Evolutionary conservation across 2,113 vertebrate species (phyloP).

Genomic region (Neogobius melanostomus): DNA sequence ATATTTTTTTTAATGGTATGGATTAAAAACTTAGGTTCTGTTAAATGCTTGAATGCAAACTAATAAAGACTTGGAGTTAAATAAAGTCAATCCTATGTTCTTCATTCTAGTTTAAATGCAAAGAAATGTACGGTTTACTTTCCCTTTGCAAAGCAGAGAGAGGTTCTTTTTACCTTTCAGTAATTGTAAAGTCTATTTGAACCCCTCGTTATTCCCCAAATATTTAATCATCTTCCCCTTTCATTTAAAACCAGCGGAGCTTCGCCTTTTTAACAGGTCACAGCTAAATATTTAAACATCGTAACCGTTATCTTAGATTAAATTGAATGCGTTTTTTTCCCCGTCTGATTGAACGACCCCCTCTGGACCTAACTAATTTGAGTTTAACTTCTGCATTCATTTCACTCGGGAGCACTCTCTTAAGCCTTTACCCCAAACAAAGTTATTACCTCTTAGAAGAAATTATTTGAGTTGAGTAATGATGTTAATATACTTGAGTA

Average conservation of each 20-base stretch:
- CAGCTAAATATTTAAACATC: constrained; percentile 1
- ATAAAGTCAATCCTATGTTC: no score
- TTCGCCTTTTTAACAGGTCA: not conserved
- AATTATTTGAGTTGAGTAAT: constrained; percentile 37
- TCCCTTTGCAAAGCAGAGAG: not conserved
- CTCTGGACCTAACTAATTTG: constrained; percentile 12
- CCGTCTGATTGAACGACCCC: constrained; percentile 16
- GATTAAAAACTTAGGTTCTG: no score
- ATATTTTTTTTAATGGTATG: no score
- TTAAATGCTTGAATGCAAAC: no score
- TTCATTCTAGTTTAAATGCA: not conserved
- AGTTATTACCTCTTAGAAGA: constrained; percentile 21
- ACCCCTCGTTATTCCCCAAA: not conserved
- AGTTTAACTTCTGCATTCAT: constrained; percentile 23
- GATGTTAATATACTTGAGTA: constrained; percentile 21
- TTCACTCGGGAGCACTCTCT: constrained; percentile 16
- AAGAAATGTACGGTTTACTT: not conserved
- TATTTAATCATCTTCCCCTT: not conserved
- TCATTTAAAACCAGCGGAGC: not conserved
- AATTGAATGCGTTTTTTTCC: constrained; percentile 14
- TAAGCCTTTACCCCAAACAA: constrained; percentile 26
- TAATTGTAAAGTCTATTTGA: not conserved
- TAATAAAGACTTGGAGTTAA: no score
- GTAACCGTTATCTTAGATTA: constrained; percentile 2
- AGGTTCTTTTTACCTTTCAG: not conserved